Conservation (phyloP, 2,797 vertebrate species). For the Rhinogobio ventralis region DNA sequence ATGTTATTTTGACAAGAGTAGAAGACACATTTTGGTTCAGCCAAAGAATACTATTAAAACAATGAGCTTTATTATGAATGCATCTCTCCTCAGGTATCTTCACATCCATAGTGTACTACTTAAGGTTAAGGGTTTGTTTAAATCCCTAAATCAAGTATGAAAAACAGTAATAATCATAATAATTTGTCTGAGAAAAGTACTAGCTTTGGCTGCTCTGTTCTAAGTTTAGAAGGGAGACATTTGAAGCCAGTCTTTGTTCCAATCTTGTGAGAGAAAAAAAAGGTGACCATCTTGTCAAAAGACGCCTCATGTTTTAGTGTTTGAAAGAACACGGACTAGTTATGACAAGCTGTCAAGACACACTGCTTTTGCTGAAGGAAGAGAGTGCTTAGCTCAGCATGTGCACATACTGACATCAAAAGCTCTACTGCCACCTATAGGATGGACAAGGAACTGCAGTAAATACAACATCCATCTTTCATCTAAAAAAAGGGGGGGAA, state of each 20-base stretch:
- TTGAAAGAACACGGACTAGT: slow-evolving; percentile 34
- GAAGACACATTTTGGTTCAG: slow-evolving; percentile 1
- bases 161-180: not conserved
- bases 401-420: slow-evolving; percentile 42
- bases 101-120: not conserved
- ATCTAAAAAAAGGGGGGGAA: not conserved
- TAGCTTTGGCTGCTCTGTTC: slow-evolving; percentile 7
- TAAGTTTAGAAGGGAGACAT: slow-evolving; percentile 11
- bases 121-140: not conserved
- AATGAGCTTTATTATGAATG: not conserved
- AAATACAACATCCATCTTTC: not conserved
- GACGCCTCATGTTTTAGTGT: slow-evolving; percentile 38
- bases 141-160: slow-evolving; percentile 1
- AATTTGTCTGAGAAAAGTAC: slow-evolving; percentile 7
- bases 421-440: slow-evolving; percentile 65
- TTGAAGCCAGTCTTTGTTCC: slow-evolving; percentile 36
- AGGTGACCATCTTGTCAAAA: slow-evolving; percentile 43
- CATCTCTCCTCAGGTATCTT: not conserved
- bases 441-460: slow-evolving; percentile 16
- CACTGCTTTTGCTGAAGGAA: slow-evolving; percentile 18
- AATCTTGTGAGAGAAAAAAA: slow-evolving; percentile 12
- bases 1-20: slow-evolving; percentile 10
- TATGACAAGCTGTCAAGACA: slow-evolving; percentile 56
- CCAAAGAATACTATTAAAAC: not conserved
- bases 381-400: slow-evolving; percentile 65